Evolutionary conservation across 2,888 invertebrate genomes (phyloP), one percentile per base, ranked within the genome.

Genomic region (Idaea straminata): DNA sequence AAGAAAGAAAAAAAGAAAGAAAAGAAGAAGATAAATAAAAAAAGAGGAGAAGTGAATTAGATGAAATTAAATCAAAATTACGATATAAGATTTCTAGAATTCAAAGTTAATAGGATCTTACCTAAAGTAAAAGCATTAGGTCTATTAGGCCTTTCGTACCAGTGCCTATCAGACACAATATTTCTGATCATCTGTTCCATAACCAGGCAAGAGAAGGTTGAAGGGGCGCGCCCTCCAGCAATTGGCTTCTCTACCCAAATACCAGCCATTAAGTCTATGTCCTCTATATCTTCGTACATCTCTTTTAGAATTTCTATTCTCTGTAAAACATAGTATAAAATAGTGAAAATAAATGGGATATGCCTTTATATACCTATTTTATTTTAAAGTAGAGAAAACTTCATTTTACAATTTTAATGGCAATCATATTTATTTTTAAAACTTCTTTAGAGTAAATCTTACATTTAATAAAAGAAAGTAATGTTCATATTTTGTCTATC

Each of bases 231-330:
- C 59, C 96, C 96, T 38, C 96, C 97, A 5, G 95, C 95, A 62
- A 97, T 91, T 0, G 96, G 95, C 66, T 94, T 94, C 82, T 98
- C 98, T 0, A 96, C 95, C 69, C 98, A 96, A 59, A 97, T 96
- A 34, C 97, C 98, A 59, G 96, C 96, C 95, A 97, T 96, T 25
- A 98, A 92, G 87, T 98, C 98, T 59, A 98, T 96, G 83, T 98
- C 98, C 70, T 95, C 94, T 1, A 97, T 96, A 83, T 96, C 95
- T 35, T 81, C 77, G 64, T 88, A 89, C 0, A 77, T 61, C 0
- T 74, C 75, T 69, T 74, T 80, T 4, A 89, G 74, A 0, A 81
- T 72, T 68, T 86, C 84, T 5, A 87, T 71, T 73, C 83, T 81
- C 88, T 88, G 76, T 34, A 76, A 77, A 47, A 10, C 6, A 10